Conservation (phyloP, 1,140 invertebrate species). For the Triops cancriformis region DNA sequence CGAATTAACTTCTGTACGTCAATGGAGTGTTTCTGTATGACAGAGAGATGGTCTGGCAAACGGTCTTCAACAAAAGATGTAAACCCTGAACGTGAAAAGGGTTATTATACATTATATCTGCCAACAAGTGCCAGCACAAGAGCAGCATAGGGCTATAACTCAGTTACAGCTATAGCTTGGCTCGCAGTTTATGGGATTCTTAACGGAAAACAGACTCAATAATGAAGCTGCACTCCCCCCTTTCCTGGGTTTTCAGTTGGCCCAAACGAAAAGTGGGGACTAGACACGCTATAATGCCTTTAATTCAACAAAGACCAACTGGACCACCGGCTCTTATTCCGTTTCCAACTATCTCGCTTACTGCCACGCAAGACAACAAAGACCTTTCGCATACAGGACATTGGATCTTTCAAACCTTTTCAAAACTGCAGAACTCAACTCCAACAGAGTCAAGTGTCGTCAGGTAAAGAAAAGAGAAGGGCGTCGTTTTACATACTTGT, state of each 20-base stretch:
- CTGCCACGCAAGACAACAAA: not conserved
- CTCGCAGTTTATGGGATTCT: slow-evolving; percentile 7
- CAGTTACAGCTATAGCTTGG: not conserved
- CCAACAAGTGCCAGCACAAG: slow-evolving; percentile 3
- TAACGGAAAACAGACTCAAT: slow-evolving; percentile 1
- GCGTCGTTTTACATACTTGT: not conserved
- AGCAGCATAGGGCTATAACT: not conserved
- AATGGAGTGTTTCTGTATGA: too few species aligned
- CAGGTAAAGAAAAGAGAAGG: not conserved
- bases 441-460: not conserved
- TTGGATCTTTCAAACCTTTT: not conserved
- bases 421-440: not conserved
- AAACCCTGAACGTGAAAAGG: not conserved
- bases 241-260: not conserved
- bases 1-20: too few species aligned
- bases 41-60: too few species aligned
- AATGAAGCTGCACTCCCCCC: not conserved
- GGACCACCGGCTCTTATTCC: not conserved
- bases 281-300: not conserved
- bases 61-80: not conserved
- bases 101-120: not conserved
- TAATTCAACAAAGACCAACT: not conserved
- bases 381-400: not conserved
- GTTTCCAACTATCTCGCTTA: not conserved
- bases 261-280: not conserved